Evolutionary conservation across 2,888 invertebrate species (phyloP).

Genomic region (Drosophila ustulata): DNA sequence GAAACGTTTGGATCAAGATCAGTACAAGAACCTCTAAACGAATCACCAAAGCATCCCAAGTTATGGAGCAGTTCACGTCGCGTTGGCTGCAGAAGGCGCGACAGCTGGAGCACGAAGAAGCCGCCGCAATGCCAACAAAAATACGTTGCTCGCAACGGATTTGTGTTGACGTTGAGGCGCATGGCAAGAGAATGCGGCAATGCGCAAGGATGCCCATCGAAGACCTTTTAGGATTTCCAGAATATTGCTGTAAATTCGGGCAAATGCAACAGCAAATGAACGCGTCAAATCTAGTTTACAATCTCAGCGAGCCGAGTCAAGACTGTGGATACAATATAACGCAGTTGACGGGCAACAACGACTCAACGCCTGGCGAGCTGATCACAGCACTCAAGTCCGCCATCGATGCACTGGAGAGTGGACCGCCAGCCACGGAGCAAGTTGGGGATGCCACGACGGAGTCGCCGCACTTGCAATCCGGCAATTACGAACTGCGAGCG

Average conservation of each 20-base stretch:
- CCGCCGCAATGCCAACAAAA: slow-evolving; percentile 17
- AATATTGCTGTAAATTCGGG: background rate
- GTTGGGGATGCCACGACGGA: background rate
- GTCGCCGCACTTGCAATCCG: no score
- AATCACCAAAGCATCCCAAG: background rate
- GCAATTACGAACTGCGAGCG: background rate
- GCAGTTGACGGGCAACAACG: background rate
- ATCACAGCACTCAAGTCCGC: slow-evolving; percentile 30
- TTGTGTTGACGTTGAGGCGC: slow-evolving; percentile 45
- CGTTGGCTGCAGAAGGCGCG: slow-evolving; percentile 8
- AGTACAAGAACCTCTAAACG: background rate
- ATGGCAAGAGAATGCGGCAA: background rate
- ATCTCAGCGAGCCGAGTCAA: background rate
- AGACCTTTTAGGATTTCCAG: background rate
- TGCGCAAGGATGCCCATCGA: background rate
- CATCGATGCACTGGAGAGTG: slow-evolving; percentile 24
- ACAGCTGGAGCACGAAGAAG: background rate
- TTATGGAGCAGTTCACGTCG: slow-evolving; percentile 19
- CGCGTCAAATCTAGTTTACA: background rate
- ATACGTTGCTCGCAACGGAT: slow-evolving; percentile 47
- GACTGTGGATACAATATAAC: background rate
- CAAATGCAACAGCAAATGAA: slow-evolving; percentile 12
- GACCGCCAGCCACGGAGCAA: background rate
- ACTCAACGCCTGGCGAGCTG: background rate
- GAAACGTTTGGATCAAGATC: slow-evolving; percentile 10